Evolutionary conservation across 2,888 invertebrate species (phyloP).

Genomic region (Cyclophora punctaria): DNA sequence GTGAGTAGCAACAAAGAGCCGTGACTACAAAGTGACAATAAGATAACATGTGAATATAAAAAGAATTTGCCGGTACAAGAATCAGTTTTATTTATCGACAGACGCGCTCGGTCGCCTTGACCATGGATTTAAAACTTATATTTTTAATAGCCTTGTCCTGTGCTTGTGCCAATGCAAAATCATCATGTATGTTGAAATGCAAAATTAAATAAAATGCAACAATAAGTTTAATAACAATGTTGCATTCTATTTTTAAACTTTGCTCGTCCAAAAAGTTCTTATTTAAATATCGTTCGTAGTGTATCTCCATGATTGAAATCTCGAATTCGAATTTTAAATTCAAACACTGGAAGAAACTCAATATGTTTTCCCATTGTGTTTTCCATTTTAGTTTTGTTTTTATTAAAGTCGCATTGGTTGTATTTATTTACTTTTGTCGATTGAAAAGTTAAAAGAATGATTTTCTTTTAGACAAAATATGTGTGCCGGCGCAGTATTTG

Average conservation of each 20-base stretch:
- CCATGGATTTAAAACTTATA: constrained; percentile 58
- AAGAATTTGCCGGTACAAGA: constrained; percentile 37
- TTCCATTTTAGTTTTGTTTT: constrained; percentile 1
- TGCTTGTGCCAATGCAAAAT: constrained; percentile 49
- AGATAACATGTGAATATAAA: constrained; percentile 49
- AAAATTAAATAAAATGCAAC: no score
- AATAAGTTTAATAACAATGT: no score
- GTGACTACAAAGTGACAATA: constrained; percentile 21
- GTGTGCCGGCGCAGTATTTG: constrained; percentile 79
- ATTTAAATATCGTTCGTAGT: no score
- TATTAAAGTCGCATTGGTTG: not conserved
- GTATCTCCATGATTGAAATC: no score
- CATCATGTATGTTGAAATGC: constrained; percentile 46
- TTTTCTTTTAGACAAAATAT: constrained; percentile 78
- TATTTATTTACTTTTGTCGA: not conserved
- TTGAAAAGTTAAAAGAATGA: not conserved
- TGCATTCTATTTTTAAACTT: no score
- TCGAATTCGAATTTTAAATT: no score
- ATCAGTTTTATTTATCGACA: constrained; percentile 41
- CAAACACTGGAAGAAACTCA: no score
- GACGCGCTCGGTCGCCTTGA: constrained; percentile 51
- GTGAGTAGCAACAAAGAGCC: not conserved
- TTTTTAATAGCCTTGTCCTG: constrained; percentile 44
- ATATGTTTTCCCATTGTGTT: not conserved
- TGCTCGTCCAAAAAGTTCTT: no score